phyloP scores from a whole-genome alignment of 2,888 invertebrate genomes.

The Zygogramma bicolorata region DNA sequence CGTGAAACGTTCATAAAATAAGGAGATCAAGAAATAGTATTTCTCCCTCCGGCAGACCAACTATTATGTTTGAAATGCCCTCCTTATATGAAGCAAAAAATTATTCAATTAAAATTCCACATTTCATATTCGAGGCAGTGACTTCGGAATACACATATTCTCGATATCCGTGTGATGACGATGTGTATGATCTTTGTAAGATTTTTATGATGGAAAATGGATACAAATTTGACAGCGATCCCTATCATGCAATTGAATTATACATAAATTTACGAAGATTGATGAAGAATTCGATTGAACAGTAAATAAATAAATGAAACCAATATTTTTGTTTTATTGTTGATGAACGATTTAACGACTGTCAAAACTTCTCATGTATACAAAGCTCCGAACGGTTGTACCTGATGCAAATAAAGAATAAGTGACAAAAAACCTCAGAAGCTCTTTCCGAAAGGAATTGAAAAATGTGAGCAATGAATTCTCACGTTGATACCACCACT shows the following conservation, averaged over 20 bases:
- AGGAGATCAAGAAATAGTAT: conserved; percentile 14
- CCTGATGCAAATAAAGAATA: too few relatives aligned
- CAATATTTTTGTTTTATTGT: too few relatives aligned
- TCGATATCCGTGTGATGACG: background rate
- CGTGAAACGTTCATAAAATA: conserved; percentile 27
- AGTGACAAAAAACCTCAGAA: too few relatives aligned
- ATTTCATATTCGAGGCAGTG: conserved; percentile 3
- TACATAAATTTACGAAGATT: conserved; percentile 3
- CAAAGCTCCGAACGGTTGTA: too few relatives aligned
- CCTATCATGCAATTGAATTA: conserved; percentile 3
- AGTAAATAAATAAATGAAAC: too few relatives aligned
- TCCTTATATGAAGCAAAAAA: conserved; percentile 9
- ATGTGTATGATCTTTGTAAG: conserved; percentile 10
- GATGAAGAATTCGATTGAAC: too few relatives aligned
- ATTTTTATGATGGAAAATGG: conserved; percentile 10
- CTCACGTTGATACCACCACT: too few relatives aligned
- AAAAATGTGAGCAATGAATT: too few relatives aligned
- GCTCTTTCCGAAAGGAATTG: too few relatives aligned
- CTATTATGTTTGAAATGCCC: conserved; percentile 27
- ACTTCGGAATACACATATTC: background rate
- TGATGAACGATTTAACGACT: too few relatives aligned
- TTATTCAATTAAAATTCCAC: conserved; percentile 5
- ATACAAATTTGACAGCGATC: background rate
- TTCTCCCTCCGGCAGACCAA: conserved; percentile 22
- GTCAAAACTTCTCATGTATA: too few relatives aligned